Conservation (phyloP, 2,797 vertebrate species). For the Podargus strigoides region DNA sequence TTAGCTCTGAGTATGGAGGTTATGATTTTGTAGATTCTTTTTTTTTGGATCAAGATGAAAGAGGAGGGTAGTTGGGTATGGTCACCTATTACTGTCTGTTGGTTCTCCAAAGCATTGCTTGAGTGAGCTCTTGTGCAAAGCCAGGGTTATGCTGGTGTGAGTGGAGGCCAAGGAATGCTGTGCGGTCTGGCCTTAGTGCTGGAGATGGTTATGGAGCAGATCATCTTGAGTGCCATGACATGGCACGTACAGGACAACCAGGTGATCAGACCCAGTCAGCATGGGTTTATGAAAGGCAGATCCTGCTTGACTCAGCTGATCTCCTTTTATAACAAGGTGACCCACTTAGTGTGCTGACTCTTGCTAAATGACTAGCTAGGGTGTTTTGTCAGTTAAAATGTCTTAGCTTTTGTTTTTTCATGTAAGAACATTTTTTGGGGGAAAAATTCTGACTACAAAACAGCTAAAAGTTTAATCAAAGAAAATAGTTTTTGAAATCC, state of each 20-base stretch:
- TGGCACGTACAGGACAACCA: too few relatives aligned
- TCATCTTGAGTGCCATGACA: too few relatives aligned
- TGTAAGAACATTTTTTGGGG: fast-evolving
- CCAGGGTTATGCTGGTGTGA: neutral
- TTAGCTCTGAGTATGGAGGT: neutral
- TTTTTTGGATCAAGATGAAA: neutral
- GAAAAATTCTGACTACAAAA: neutral
- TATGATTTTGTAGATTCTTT: neutral
- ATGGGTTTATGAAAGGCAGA: too few relatives aligned
- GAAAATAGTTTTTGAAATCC: neutral
- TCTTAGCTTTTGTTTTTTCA: neutral
- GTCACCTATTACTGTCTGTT: neutral
- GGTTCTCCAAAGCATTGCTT: neutral
- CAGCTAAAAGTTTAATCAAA: neutral
- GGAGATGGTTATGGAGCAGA: too few relatives aligned
- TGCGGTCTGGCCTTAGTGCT: too few relatives aligned
- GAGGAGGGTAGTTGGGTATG: neutral
- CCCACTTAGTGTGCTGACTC: too few relatives aligned
- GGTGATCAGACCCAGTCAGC: too few relatives aligned
- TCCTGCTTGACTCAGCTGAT: too few relatives aligned
- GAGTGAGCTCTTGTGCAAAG: neutral
- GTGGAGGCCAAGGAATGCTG: neutral
- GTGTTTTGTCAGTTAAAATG: neutral
- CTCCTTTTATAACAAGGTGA: too few relatives aligned
- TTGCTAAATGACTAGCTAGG: neutral